These are phyloP conservation scores for Thyatira batis DNA, from an alignment of 2,888 invertebrate genomes.

Conservation along the genomic window DNA sequence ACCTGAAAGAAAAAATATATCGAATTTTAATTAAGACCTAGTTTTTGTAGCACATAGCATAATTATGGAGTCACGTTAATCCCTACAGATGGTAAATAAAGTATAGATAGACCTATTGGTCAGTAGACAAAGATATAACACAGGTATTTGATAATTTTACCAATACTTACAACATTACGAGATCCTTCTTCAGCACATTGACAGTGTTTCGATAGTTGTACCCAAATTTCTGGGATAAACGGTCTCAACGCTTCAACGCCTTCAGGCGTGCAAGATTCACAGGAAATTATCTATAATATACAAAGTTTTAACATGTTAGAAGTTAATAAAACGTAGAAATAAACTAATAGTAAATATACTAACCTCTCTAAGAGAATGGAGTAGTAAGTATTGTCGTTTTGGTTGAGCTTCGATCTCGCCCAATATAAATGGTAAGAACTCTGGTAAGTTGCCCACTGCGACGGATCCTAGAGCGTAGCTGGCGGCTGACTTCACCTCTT, in stretches of 20 bases:
- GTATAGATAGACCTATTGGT: too few species aligned
- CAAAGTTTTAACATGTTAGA: conserved; percentile 1
- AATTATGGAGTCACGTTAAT: too few species aligned
- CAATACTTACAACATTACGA: conserved; percentile 90
- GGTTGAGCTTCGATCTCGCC: conserved; percentile 97
- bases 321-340: conserved; percentile 1
- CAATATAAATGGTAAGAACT: conserved; percentile 96
- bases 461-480: conserved; percentile 98
- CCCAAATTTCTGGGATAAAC: conserved; percentile 95
- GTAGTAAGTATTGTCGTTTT: conserved; percentile 95
- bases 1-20: conserved; percentile 70
- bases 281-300: conserved; percentile 88
- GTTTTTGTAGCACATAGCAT: too few species aligned
- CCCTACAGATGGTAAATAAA: too few species aligned
- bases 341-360: conserved; percentile 11
- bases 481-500: conserved; percentile 98
- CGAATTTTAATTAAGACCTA: too few species aligned
- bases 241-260: conserved; percentile 89
- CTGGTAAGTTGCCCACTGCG: conserved; percentile 96
- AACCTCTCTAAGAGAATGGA: conserved; percentile 99
- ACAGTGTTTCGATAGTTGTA: conserved; percentile 95
- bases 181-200: conserved; percentile 99
- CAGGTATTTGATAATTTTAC: not conserved
- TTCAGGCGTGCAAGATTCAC: conserved; percentile 88
- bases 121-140: too few species aligned